A percentile compares a stretch with the other conserved stretches of the same genome.
phyloP scores from a whole-genome alignment of 2,113 vertebrate species.

The Paratilapia polleni region DNA sequence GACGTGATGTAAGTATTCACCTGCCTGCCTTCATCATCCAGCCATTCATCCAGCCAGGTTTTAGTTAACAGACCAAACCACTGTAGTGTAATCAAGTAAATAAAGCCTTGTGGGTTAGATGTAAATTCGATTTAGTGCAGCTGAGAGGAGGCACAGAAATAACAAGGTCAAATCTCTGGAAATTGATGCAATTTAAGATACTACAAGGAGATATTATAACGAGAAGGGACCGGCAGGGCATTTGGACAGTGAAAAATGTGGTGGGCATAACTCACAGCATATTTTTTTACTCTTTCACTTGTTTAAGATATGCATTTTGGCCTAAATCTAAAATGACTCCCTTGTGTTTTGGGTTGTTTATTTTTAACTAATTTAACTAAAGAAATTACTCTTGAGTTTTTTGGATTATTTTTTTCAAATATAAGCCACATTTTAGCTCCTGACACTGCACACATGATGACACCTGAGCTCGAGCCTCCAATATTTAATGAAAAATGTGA shows the following conservation, averaged over 20 bases:
- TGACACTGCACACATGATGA: not conserved
- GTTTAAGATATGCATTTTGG: not conserved
- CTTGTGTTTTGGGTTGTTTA: not conserved
- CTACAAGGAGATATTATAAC: conserved; percentile 3
- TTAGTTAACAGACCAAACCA: not conserved
- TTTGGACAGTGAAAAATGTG: not conserved
- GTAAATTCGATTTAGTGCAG: conserved; percentile 25
- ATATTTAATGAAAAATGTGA: not conserved
- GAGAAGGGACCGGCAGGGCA: not conserved
- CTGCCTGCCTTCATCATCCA: not conserved
- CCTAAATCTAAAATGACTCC: not conserved
- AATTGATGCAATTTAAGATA: not conserved
- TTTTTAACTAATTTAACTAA: not conserved
- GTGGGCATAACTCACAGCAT: not conserved
- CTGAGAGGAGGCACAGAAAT: conserved; percentile 7
- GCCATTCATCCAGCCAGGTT: not conserved
- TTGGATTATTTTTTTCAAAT: not conserved
- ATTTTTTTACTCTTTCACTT: not conserved
- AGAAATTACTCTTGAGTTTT: not conserved
- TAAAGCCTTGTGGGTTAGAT: not conserved
- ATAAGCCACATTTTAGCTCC: not conserved
- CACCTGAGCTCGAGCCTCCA: not conserved
- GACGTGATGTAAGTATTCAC: conserved; percentile 23
- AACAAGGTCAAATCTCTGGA: conserved; percentile 18
- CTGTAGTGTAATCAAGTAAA: conserved; percentile 18